These are phyloP conservation scores for Anguilla rostrata DNA, from an alignment of 2,113 vertebrate species.

Conservation along the genomic window DNA sequence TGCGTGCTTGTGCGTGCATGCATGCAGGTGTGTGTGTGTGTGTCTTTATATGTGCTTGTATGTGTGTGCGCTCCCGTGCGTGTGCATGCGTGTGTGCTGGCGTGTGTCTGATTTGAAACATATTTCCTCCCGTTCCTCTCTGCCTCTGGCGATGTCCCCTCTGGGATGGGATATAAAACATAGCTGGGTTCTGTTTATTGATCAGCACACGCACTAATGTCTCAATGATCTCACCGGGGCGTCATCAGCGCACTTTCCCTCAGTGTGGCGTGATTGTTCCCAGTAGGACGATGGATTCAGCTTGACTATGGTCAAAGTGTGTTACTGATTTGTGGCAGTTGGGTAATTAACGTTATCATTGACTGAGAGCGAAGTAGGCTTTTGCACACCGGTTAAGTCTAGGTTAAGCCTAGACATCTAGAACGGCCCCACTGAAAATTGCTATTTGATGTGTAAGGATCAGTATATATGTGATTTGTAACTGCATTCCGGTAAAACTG, in stretches of 20 bases:
- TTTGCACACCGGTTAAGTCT: slow-evolving; percentile 35
- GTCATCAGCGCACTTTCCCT: slow-evolving; percentile 33
- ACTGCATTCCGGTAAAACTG: background rate
- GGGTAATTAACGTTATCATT: slow-evolving; percentile 62
- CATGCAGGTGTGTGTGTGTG: too few species aligned
- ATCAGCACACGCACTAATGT: slow-evolving; percentile 57
- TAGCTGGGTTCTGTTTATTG: slow-evolving; percentile 58
- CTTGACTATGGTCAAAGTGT: slow-evolving; percentile 18
- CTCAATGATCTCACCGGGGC: slow-evolving; percentile 55
- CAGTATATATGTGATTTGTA: background rate
- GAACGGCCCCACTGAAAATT: background rate
- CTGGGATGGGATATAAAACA: slow-evolving; percentile 58
- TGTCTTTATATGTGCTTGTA: too few species aligned
- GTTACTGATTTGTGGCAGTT: slow-evolving; percentile 52
- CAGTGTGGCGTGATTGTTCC: slow-evolving; percentile 17
- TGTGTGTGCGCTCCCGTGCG: too few species aligned
- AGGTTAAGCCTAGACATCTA: background rate
- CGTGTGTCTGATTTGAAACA: slow-evolving; percentile 22
- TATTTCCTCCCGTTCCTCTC: slow-evolving; percentile 26
- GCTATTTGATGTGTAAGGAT: background rate
- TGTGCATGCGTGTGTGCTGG: background rate
- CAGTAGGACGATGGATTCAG: slow-evolving; percentile 7
- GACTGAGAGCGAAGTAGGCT: slow-evolving; percentile 53
- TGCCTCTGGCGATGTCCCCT: slow-evolving; percentile 55
- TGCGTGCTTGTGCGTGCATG: background rate